These are phyloP conservation scores for Contarinia nasturtii DNA, from an alignment of 1,140 invertebrate genomes.

Conservation along the genomic window DNA sequence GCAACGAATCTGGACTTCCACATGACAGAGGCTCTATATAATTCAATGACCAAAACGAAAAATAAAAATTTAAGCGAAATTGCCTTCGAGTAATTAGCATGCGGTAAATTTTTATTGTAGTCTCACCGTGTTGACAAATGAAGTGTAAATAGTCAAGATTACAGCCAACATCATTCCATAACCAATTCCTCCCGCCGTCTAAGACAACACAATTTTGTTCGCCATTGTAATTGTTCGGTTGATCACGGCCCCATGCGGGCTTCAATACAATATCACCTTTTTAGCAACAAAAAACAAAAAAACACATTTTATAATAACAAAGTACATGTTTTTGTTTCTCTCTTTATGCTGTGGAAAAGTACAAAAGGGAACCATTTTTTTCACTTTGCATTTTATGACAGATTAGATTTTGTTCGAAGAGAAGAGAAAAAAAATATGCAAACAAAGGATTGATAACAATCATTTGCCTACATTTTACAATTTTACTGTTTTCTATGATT, in stretches of 20 bases:
- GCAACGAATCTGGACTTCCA: slow-evolving; percentile 65
- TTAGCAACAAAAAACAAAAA: too few species aligned
- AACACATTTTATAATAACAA: too few species aligned
- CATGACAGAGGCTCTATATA: slow-evolving; percentile 59
- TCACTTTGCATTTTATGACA: too few species aligned
- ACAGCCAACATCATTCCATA: slow-evolving; percentile 90
- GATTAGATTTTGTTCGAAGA: too few species aligned
- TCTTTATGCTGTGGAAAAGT: too few species aligned
- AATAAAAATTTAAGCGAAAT: not conserved
- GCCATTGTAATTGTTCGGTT: slow-evolving; percentile 89
- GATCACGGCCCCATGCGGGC: slow-evolving; percentile 78
- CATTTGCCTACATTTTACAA: too few species aligned
- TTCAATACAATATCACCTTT: slow-evolving; percentile 53
- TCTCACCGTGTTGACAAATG: slow-evolving; percentile 77
- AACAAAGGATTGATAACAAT: too few species aligned
- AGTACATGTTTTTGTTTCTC: too few species aligned
- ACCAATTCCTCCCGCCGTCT: slow-evolving; percentile 72
- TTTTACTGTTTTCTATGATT: too few species aligned
- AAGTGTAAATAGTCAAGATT: slow-evolving; percentile 81
- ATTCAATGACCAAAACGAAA: slow-evolving; percentile 1
- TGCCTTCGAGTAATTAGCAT: not conserved
- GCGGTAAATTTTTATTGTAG: not conserved
- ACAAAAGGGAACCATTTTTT: too few species aligned
- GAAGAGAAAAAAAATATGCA: too few species aligned
- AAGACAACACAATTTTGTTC: slow-evolving; percentile 86